Evolutionary conservation across 2,888 invertebrate genomes (phyloP), one percentile per base, ranked within the genome.

Genomic region (Drosophila melanocephala): DNA sequence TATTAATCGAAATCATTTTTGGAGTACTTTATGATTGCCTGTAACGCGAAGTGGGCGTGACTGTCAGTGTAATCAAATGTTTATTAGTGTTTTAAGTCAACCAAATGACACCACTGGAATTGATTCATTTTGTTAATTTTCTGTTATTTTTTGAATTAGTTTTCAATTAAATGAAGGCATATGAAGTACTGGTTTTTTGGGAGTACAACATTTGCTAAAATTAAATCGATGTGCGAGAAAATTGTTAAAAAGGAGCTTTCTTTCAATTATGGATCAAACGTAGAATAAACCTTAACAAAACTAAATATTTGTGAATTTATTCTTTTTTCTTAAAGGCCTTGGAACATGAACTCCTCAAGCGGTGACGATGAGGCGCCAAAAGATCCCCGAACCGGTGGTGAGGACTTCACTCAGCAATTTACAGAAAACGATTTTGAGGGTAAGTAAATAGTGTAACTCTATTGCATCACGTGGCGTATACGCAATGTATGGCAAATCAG

Each of bases 361-460:
- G 94, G 94, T 79, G 96, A 96, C 91, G 97, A 97, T 89, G 98
- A 97, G 94, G 97, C 97, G 22, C 96, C 98, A 3, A 97, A 96
- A 90, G 98, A 98, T 94, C 98, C 98, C 28, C 97, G 97, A 71
- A 97, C 96, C 67, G 95, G 96, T 90, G 96, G 97, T 91, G 95
- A 95, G 68, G 95, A 95, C 70, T 93, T 93, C 42, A 96, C 96
- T 91, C 96, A 96, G 93, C 96, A 96, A 91, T 97, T 96, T 93
- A 97, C 97, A 69, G 97, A 98, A 93, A 96, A 96, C 92, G 98
- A 98, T 94, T 97, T 97, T 93, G 97, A 97, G 96, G 97, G 98
- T 97, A 94, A 84, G 84, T 55, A 37, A 56, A 53, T 22, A 52
- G 10, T 37, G 4, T 3, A 47, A 53, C 28, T 61, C n/a, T 26